These are phyloP conservation scores for Branchinecta sandiegonensis DNA, from an alignment of 2,888 invertebrate species.

Conservation along the genomic window DNA sequence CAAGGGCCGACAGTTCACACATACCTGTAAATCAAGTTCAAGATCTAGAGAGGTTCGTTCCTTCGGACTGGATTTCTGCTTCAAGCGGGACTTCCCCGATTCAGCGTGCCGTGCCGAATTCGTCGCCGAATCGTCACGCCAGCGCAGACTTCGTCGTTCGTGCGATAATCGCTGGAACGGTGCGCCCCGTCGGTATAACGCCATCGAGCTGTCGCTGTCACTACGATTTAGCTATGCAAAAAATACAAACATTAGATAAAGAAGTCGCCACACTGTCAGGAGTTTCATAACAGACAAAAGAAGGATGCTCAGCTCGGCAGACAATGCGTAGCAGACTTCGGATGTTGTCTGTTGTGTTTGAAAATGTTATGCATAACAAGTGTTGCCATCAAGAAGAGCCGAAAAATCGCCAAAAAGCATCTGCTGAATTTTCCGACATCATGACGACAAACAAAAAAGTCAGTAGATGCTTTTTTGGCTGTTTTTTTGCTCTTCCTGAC, in stretches of 20 bases:
- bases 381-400: no score
- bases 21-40: conserved; percentile 62
- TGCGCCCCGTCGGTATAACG: conserved; percentile 54
- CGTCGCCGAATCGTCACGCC: conserved; percentile 37
- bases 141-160: conserved; percentile 77
- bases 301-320: no score
- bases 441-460: no score
- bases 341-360: no score
- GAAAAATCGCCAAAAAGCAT: no score
- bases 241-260: conserved; percentile 16
- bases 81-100: conserved; percentile 12
- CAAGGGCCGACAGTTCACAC: no score
- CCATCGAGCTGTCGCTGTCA: conserved; percentile 94
- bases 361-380: no score
- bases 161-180: conserved; percentile 82
- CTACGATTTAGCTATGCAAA: conserved; percentile 67
- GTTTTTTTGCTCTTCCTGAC: no score
- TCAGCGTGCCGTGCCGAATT: conserved; percentile 21
- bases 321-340: no score
- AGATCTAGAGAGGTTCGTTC: conserved; percentile 77
- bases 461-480: no score
- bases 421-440: no score
- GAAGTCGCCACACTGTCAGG: neutral
- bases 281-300: no score
- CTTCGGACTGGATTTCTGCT: conserved; percentile 39